Evolutionary conservation across 2,113 vertebrate species (phyloP).

Genomic region (Gavia stellata): DNA sequence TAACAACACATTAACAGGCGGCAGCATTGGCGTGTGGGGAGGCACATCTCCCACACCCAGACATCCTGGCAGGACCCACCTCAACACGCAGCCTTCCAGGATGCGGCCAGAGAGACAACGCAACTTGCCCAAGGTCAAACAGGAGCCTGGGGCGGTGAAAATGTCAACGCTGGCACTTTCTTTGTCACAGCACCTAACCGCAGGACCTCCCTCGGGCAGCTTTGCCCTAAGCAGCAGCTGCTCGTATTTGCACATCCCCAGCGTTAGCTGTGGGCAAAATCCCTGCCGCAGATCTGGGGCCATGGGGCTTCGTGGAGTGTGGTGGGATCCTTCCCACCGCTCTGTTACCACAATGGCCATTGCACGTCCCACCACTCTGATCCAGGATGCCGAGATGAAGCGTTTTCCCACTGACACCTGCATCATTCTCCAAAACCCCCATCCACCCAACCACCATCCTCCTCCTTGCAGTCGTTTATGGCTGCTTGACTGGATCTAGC

Average conservation of each 20-base stretch:
- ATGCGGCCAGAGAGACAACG: neutral
- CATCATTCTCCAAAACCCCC: neutral
- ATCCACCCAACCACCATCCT: neutral
- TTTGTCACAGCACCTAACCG: neutral
- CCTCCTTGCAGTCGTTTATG: rapidly evolving
- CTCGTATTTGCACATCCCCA: rapidly evolving
- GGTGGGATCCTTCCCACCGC: neutral
- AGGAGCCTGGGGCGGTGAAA: neutral
- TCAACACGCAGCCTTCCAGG: neutral
- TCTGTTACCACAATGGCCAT: rapidly evolving
- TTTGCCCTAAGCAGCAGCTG: neutral
- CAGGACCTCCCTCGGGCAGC: neutral
- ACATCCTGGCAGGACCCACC: neutral
- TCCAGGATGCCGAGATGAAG: neutral
- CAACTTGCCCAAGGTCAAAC: neutral
- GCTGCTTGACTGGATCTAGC: neutral
- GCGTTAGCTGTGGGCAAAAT: neutral
- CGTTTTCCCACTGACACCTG: rapidly evolving
- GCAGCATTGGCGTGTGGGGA: rapidly evolving
- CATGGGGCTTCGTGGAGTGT: rapidly evolving
- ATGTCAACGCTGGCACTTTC: rapidly evolving
- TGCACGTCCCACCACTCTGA: rapidly evolving
- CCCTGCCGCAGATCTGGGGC: neutral
- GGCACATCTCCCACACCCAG: neutral
- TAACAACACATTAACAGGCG: neutral